Evolutionary conservation across 2,113 vertebrate genomes (phyloP).

Genomic region (Aptenodytes patagonicus): DNA sequence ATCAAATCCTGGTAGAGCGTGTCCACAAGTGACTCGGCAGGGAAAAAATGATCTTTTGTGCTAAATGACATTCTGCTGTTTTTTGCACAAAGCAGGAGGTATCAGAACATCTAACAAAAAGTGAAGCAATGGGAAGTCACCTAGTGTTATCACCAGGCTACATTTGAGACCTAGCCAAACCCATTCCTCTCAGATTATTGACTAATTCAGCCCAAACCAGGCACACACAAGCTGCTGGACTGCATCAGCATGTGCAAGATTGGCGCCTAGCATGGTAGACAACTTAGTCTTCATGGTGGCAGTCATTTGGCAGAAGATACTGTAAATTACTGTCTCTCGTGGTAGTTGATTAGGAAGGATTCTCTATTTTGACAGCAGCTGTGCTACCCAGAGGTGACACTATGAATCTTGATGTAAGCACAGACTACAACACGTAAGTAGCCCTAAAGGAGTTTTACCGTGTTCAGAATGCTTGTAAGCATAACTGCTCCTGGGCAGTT

Average conservation of each 20-base stretch:
- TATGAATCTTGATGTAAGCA: not conserved
- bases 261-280: not conserved
- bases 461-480: not conserved
- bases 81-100: not conserved
- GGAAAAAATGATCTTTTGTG: not conserved
- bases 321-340: not conserved
- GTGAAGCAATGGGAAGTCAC: not conserved
- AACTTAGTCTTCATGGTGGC: not conserved
- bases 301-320: not conserved
- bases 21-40: not conserved
- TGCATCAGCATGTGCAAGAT: not conserved
- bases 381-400: not conserved
- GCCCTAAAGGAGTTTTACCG: not conserved
- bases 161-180: not conserved
- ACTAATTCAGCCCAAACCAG: not conserved
- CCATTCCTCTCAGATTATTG: not conserved
- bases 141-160: not conserved
- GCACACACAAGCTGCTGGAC: not conserved
- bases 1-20: not conserved
- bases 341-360: not conserved
- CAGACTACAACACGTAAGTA: not conserved
- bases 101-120: not conserved
- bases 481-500: not conserved
- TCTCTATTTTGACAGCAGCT: not conserved
- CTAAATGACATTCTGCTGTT: not conserved